Evolutionary conservation across 1,140 invertebrate genomes (phyloP).

Genomic region (Lutraria rhynchaena): DNA sequence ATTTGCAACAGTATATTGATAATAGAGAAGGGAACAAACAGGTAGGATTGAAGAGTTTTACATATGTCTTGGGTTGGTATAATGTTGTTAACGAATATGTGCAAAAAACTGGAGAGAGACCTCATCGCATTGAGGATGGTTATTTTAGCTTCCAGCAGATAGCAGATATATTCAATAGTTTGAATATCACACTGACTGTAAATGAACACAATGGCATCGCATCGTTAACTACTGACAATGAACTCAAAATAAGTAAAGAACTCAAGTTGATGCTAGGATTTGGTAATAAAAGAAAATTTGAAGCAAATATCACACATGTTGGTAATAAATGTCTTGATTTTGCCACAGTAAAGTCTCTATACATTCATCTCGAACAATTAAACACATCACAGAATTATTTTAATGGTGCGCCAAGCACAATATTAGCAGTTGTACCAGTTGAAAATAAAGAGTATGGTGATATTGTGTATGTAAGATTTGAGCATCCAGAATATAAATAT

Average conservation of each 20-base stretch:
- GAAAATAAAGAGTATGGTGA: too few species aligned
- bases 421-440: too few species aligned
- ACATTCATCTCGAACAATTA: conserved; percentile 31
- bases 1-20: conserved; percentile 27
- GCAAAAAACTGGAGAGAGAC: neutral
- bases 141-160: conserved; percentile 32
- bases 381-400: conserved; percentile 28
- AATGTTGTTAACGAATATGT: conserved; percentile 23
- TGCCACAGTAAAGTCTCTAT: conserved; percentile 7
- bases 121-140: neutral
- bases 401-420: neutral
- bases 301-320: neutral
- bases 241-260: conserved; percentile 4
- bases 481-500: too few species aligned
- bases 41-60: conserved; percentile 16
- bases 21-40: neutral
- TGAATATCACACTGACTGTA: conserved; percentile 14
- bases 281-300: neutral
- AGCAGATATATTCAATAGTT: conserved; percentile 18
- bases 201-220: neutral
- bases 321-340: conserved; percentile 17
- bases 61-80: conserved; percentile 32
- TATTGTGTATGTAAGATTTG: too few species aligned
- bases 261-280: neutral
- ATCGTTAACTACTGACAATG: neutral